These are phyloP conservation scores for Pterocles orientalis DNA, from an alignment of 2,113 vertebrate species.

Conservation along the genomic window DNA sequence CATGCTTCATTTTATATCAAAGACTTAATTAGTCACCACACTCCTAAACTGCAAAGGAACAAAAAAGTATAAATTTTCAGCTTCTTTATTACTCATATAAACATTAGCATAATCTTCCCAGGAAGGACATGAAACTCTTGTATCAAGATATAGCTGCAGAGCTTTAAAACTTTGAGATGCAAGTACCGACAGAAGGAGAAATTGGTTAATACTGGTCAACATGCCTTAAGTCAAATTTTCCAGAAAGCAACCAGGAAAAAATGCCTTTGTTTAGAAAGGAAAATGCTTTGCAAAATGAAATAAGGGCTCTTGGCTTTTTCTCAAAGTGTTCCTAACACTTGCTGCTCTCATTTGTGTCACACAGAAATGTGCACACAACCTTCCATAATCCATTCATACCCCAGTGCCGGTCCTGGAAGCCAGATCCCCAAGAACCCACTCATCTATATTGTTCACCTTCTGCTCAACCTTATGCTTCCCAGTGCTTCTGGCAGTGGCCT, in stretches of 20 bases:
- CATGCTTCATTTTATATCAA: not conserved
- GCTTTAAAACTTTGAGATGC: not conserved
- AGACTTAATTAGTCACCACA: not conserved
- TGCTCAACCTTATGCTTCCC: slow-evolving; percentile 3
- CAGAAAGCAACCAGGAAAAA: not conserved
- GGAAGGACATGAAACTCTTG: not conserved
- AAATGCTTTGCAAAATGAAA: not conserved
- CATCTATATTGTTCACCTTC: not conserved
- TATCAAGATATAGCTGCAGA: not conserved
- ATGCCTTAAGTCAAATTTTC: not conserved
- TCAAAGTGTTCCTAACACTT: not conserved
- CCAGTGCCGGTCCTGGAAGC: accelerated
- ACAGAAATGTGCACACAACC: accelerated
- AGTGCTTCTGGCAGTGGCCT: not conserved
- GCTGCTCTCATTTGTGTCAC: not conserved
- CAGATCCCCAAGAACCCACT: not conserved
- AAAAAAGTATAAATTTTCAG: not conserved
- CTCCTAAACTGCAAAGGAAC: not conserved
- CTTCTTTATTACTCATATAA: not conserved
- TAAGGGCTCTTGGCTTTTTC: not conserved
- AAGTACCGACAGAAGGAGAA: not conserved
- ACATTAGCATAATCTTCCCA: not conserved
- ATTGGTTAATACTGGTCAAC: not conserved
- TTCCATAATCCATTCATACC: not conserved
- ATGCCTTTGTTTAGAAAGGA: not conserved